Evolutionary conservation across 1,140 invertebrate genomes (phyloP), one percentile per base, ranked within the genome.

Genomic region (Drosophila funebris): DNA sequence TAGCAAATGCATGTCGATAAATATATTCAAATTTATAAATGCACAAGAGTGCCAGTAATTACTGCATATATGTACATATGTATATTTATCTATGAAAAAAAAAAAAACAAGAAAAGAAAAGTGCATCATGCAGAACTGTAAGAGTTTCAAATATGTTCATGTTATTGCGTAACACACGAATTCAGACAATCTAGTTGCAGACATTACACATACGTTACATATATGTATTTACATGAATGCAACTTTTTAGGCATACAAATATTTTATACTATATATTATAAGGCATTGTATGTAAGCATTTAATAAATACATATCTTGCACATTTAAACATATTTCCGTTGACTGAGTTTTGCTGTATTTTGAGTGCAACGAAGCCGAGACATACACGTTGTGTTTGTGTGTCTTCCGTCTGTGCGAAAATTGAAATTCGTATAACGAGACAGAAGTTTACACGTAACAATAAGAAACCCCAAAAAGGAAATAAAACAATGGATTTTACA

Each of bases 261-360:
- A 9, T n/a, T 13, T 14, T 27, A 13, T 22, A 8, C 2, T 50
- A 58, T 37, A 11, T 44, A 44, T 41, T 39, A n/a, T n/a, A n/a
- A 39, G 46, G 27, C 37, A 44, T 60, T 61, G 46, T 76, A 62
- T 72, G 62, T 82, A 39, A 52, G 74, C 75, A 72, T 64, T 63
- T 60, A 71, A 73, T 61, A 70, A 73, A 67, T 56, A 74, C 69
- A 57, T 62, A 58, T 41, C 43, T 61, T 68, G 68, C 78, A 57
- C 58, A 68, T 43, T 67, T 64, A 8, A 66, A 44, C 67, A 63
- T 78, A 87, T 87, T 87, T 87, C 83, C 83, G 79, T 89, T 87
- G 83, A 88, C 84, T 87, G 83, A 87, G 63, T 87, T 89, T 89
- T 76, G 48, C 60, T 48, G 41, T 50, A 58, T 13, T n/a, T n/a